Evolutionary conservation across 2,113 vertebrate species (phyloP).

Genomic region (Myiopsitta monachus): DNA sequence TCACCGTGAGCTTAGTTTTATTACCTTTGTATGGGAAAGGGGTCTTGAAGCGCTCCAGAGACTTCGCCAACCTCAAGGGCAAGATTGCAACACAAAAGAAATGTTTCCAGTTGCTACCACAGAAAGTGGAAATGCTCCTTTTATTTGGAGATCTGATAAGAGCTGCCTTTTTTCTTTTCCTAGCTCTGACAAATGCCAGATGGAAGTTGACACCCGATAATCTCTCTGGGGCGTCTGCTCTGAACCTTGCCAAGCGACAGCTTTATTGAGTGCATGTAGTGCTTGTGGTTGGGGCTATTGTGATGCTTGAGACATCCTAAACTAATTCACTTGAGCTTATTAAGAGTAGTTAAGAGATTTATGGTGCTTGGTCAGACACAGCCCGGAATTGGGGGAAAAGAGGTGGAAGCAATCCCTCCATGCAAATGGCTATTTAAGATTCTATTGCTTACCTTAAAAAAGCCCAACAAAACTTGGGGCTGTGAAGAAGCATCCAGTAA

Average conservation of each 20-base stretch:
- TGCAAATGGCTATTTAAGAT: neutral
- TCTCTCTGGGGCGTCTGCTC: conserved; percentile 6
- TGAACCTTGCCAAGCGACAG: neutral
- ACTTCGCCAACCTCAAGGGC: conserved; percentile 16
- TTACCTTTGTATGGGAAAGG: conserved; percentile 47
- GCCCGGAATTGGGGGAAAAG: neutral
- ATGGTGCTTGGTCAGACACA: neutral
- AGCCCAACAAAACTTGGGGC: neutral
- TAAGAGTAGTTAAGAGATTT: neutral
- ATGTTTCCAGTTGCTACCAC: conserved; percentile 42
- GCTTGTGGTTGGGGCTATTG: neutral
- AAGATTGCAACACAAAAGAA: conserved; percentile 55
- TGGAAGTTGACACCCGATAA: conserved; percentile 52
- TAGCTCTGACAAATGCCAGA: conserved; percentile 53
- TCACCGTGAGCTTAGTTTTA: conserved; percentile 24
- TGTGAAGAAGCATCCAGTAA: neutral
- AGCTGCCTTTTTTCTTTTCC: neutral
- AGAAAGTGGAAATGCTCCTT: conserved; percentile 33
- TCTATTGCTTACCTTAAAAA: neutral
- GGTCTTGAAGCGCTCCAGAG: neutral
- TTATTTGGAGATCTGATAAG: conserved; percentile 50
- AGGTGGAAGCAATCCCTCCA: neutral
- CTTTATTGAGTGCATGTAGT: neutral
- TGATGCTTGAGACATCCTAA: conserved; percentile 5
- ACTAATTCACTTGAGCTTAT: conserved; percentile 1